Percentiles rank a stretch among this genome's conserved stretches.
Conservation (phyloP, 1,140 invertebrate species). For the Drosophila ironensis region DNA sequence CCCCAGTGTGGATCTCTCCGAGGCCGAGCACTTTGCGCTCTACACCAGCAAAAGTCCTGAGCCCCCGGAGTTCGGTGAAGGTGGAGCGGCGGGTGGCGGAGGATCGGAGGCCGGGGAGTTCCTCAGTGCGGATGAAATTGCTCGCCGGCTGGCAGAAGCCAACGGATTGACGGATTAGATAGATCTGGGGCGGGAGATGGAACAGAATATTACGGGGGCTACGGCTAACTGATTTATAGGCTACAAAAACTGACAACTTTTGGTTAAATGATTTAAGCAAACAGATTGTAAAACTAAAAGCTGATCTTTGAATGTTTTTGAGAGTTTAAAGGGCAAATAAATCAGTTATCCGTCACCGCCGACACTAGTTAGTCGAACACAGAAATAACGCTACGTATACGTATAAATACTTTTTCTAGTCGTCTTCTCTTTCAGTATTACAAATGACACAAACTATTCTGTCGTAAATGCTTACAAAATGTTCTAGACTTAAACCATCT, state of each 20-base stretch:
- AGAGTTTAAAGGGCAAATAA: not conserved
- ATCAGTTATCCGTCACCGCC: slow-evolving; percentile 9
- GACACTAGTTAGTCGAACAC: slow-evolving; percentile 25
- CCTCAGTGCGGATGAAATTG: slow-evolving; percentile 74
- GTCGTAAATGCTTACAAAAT: slow-evolving; percentile 14
- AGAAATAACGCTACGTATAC: too few species aligned
- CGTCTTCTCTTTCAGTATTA: slow-evolving; percentile 75
- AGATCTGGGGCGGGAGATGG: not conserved
- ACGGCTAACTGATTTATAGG: slow-evolving; percentile 4
- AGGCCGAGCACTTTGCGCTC: slow-evolving; percentile 92
- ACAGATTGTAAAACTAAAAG: not conserved
- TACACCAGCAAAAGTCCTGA: slow-evolving; percentile 91
- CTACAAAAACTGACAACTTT: too few species aligned
- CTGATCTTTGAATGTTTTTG: too few species aligned
- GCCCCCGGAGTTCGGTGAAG: slow-evolving; percentile 89
- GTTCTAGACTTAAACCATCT: slow-evolving; percentile 5
- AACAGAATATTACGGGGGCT: not conserved
- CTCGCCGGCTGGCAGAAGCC: slow-evolving; percentile 64
- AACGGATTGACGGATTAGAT: slow-evolving; percentile 61
- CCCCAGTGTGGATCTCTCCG: slow-evolving; percentile 86
- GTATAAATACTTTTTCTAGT: slow-evolving; percentile 46
- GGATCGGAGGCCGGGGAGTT: slow-evolving; percentile 86
- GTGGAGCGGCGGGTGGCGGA: slow-evolving; percentile 82
- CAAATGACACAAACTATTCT: slow-evolving; percentile 18
- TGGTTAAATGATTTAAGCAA: too few species aligned